Evolutionary conservation across 1,140 invertebrate genomes (phyloP), one percentile per base, ranked within the genome.

Genomic region (Copidosoma floridanum): DNA sequence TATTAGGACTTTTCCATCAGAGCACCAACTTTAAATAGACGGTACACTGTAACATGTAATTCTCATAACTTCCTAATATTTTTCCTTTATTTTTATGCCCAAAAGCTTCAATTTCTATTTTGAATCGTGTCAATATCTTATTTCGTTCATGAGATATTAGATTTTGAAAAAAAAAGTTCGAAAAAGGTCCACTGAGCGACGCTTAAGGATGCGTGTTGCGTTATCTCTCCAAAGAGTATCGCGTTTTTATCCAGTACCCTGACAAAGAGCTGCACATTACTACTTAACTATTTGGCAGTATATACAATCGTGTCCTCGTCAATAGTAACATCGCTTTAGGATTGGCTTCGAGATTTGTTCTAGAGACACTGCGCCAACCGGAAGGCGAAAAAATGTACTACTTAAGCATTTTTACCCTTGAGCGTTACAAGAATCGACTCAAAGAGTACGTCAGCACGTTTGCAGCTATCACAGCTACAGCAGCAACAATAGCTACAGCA

Each of bases 171-270:
- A n/a, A n/a, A n/a, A n/a, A n/a, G n/a, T n/a, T n/a, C n/a, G n/a
- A n/a, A n/a, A n/a, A n/a, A n/a, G n/a, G n/a, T n/a, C n/a, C n/a
- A n/a, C n/a, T n/a, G n/a, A n/a, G 90, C 65, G 89, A 91, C 66
- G 94, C 99, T 0, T 98, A 97, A 74, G 88, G 88, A n/a, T 99
- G 97, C 73, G 99, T 99, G 94, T 80, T 99, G 44, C 83, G 95
- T 24, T 99, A 99, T 80, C 83, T 99, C 3, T 99, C 99, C 79
- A 97, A 99, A 80, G 97, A 99, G 75, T 99, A 98, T 75, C 87
- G 90, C 68, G 99, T 99, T 76, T 99, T 99, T 73, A 93, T 94
- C 2, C 95, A 98, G 76, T 99, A 99, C 81, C 97, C 97, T 0
- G 97, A 99, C 61, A 94, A 97, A 80, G 97, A 99, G 77, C 81